Evolutionary conservation across 2,888 invertebrate genomes (phyloP), one percentile per base, ranked within the genome.

Genomic region (Bunonema sp.): DNA sequence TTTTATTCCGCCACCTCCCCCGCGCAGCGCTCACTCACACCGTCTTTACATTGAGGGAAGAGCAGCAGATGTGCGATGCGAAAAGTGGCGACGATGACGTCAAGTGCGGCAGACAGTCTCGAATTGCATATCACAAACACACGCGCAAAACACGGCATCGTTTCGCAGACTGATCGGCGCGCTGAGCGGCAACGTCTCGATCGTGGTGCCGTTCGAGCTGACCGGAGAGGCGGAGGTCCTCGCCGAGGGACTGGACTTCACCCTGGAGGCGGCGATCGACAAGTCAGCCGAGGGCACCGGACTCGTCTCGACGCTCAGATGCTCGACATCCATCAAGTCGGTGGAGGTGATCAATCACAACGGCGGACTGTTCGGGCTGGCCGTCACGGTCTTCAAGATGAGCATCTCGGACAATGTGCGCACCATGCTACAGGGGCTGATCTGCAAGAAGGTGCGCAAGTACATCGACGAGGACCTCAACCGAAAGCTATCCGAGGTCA

Each of bases 381-480:
- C 58, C 2, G 52, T 58, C 5, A 46, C 47, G 10, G 55, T 56
- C 1, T 58, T 58, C 47, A 58, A 58, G 48, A 49, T 50, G 18
- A n/a, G 2, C 23, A 54, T 58, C 8, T 54, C 55, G 2, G 52
- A 56, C 21, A 56, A 58, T 35, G 54, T 58, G 15, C 47, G 58
- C 1, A 47, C 53, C 12, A 43, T 56, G 37, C 42, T 58, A 5
- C 52, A 54, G 39, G 42, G 46, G 10, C 43, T 54, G 16, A 53
- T 58, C 23, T 58, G 58, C 44, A 52, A 52, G 29, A 49, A 52
- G 37, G 52, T 53, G n/a, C 32, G 52, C 39, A 50, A 49, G 32
- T 58, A 55, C 41, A 52, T 58, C 19, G 58, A 58, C 33, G 52
- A 51, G 19, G 58, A 56, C 37, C 46, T 56, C n/a, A 58, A 58